Percentiles rank a stretch among this genome's conserved stretches.
phyloP scores from a whole-genome alignment of 2,113 vertebrate species.

The Psittacula cyanocephala region DNA sequence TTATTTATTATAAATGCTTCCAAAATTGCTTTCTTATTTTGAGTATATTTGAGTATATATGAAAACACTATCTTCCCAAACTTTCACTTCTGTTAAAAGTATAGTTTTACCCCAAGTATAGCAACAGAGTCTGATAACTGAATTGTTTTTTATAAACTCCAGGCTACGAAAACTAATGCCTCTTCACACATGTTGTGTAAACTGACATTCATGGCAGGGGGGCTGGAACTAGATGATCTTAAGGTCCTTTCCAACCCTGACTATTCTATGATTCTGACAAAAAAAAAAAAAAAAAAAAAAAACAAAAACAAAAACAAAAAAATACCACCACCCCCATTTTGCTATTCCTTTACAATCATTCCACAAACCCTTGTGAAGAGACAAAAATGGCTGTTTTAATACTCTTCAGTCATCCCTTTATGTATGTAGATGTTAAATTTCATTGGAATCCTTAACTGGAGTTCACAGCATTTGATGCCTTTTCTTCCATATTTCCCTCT shows the following conservation, averaged over 20 bases:
- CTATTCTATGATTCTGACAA: too few species aligned
- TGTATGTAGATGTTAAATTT: background rate
- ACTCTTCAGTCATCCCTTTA: background rate
- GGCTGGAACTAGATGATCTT: too few species aligned
- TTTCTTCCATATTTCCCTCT: background rate
- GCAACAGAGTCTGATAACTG: background rate
- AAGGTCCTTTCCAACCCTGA: too few species aligned
- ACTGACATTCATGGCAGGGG: background rate
- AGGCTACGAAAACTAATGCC: background rate
- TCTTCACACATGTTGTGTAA: background rate
- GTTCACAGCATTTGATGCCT: accelerated
- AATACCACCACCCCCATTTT: background rate
- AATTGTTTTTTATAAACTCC: background rate
- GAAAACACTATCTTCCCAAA: background rate
- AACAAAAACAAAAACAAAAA: background rate
- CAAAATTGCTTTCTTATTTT: background rate
- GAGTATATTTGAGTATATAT: too few species aligned
- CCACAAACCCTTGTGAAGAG: background rate
- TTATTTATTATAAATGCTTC: background rate
- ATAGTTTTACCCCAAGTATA: background rate
- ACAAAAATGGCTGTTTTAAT: background rate
- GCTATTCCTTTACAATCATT: background rate
- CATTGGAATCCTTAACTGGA: background rate
- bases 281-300: background rate
- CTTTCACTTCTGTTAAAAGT: background rate